Evolutionary conservation across 2,888 invertebrate genomes (phyloP).

Genomic region (Oxystoma pomonae): DNA sequence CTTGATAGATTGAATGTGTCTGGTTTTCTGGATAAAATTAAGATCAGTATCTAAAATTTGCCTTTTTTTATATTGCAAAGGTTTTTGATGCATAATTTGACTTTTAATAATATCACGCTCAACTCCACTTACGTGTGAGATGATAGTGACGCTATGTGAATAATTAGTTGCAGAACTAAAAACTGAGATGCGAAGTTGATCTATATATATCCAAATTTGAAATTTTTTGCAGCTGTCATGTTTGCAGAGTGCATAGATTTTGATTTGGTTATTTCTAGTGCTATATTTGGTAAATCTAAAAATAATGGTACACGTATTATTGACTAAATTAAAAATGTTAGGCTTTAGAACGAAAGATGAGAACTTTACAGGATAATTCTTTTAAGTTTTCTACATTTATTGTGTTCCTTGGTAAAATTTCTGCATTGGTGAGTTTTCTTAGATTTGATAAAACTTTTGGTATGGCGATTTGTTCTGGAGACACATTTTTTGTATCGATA

Average conservation of each 20-base stretch:
- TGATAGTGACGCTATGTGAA: background rate
- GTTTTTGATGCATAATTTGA: background rate
- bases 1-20: slow-evolving; percentile 18
- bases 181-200: background rate
- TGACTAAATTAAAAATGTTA: background rate
- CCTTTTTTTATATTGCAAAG: slow-evolving; percentile 11
- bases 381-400: no score
- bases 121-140: background rate
- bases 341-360: no score
- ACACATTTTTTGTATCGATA: no score
- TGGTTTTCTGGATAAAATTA: slow-evolving; percentile 1
- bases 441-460: no score
- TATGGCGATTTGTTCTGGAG: no score
- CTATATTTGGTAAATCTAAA: background rate
- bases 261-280: background rate
- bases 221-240: background rate
- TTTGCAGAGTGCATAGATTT: background rate
- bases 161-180: background rate
- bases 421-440: no score
- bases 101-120: background rate
- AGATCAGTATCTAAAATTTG: background rate
- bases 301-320: background rate
- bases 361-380: no score
- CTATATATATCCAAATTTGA: background rate
- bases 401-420: no score